phyloP scores from a whole-genome alignment of 1,140 invertebrate genomes.

The Zaprionus inermis region DNA sequence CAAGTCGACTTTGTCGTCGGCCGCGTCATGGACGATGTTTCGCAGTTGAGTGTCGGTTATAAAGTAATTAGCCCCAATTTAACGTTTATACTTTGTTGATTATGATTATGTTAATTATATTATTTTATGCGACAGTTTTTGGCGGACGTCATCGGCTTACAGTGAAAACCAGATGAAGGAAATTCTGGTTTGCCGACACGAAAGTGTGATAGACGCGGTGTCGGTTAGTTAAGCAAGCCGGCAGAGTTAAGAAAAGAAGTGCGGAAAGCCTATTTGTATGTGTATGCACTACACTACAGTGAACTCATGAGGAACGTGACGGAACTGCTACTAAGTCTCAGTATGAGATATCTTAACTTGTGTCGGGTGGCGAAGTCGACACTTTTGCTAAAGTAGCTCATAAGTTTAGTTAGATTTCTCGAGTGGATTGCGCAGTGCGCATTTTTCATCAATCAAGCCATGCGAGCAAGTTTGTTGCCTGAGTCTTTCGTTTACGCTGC shows the following conservation, averaged over 20 bases:
- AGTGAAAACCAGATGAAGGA: conserved; percentile 61
- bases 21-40: conserved; percentile 60
- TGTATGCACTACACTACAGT: background rate
- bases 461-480: conserved; percentile 52
- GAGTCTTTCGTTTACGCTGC: conserved; percentile 50
- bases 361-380: conserved; percentile 20
- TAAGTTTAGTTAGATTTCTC: conserved; percentile 33
- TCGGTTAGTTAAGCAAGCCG: background rate
- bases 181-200: conserved; percentile 64
- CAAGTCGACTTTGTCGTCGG: conserved; percentile 50
- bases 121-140: conserved; percentile 74
- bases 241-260: background rate
- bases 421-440: conserved; percentile 23
- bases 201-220: conserved; percentile 65
- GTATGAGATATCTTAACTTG: conserved; percentile 1
- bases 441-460: conserved; percentile 28
- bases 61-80: conserved; percentile 83
- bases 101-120: conserved; percentile 83
- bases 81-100: conserved; percentile 82
- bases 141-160: conserved; percentile 46
- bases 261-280: too few relatives aligned
- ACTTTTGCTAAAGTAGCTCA: conserved; percentile 28
- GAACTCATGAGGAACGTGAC: background rate
- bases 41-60: conserved; percentile 81
- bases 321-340: background rate